phyloP scores from a whole-genome alignment of 2,113 vertebrate species.

The Ictalurus punctatus region DNA sequence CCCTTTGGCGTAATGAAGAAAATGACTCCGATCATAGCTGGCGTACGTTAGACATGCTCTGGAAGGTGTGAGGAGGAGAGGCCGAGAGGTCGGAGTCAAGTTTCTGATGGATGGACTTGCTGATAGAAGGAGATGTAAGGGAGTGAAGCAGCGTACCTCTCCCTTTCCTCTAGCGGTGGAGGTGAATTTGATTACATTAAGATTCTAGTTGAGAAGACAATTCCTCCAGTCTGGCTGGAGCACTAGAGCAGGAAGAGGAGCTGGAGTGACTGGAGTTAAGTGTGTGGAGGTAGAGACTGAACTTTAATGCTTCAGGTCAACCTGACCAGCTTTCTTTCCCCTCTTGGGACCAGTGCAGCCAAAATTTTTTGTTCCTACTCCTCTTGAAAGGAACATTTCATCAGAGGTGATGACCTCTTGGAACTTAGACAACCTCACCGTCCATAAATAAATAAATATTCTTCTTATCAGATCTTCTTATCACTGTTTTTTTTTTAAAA shows the following conservation, averaged over 20 bases:
- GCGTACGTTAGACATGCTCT: background rate
- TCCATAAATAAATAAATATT: background rate
- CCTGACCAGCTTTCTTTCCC: constrained; percentile 29
- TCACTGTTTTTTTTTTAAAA: background rate
- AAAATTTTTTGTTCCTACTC: background rate
- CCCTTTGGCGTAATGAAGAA: background rate
- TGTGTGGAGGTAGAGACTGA: background rate
- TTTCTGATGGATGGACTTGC: constrained; percentile 43
- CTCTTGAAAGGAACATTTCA: background rate
- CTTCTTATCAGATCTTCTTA: background rate
- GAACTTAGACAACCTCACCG: background rate
- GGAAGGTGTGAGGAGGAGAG: constrained; percentile 14
- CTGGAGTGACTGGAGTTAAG: background rate
- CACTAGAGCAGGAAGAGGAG: constrained; percentile 53
- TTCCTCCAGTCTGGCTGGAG: constrained; percentile 18
- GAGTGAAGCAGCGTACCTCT: constrained; percentile 12
- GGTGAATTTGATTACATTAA: background rate
- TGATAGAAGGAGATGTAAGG: constrained; percentile 38
- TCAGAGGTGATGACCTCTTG: background rate
- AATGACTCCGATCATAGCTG: constrained; percentile 13
- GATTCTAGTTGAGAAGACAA: constrained; percentile 2
- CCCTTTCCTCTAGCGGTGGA: background rate
- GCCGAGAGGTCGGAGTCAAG: constrained; percentile 1
- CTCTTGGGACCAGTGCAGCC: background rate
- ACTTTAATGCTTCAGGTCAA: constrained; percentile 31